phyloP scores from a whole-genome alignment of 2,797 vertebrate species.

The Onychomys torridus region DNA sequence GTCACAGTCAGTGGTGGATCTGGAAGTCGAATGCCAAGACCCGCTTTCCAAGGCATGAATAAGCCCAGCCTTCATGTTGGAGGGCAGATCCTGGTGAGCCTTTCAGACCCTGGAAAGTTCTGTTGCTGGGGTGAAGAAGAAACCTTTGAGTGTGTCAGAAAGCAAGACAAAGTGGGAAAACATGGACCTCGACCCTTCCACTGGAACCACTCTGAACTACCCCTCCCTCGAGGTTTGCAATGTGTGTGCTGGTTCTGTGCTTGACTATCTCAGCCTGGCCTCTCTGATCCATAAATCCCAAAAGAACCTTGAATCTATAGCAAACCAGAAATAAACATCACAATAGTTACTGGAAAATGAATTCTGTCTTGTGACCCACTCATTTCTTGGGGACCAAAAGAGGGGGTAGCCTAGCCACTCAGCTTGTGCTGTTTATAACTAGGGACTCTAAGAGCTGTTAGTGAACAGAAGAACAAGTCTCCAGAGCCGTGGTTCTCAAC shows the following conservation, averaged over 20 bases:
- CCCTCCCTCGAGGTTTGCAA: neutral
- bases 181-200: neutral
- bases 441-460: too few relatives aligned
- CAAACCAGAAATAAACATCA: neutral
- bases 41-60: neutral
- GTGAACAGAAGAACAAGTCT: neutral
- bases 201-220: neutral
- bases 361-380: neutral
- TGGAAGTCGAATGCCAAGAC: neutral
- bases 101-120: too few relatives aligned
- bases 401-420: neutral
- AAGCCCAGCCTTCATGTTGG: neutral
- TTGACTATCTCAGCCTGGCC: neutral
- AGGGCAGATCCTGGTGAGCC: neutral
- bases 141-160: neutral
- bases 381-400: neutral
- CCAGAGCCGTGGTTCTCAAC: neutral
- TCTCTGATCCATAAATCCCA: neutral
- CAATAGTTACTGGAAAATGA: neutral
- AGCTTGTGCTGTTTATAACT: neutral
- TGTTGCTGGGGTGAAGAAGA: neutral
- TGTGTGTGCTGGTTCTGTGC: neutral
- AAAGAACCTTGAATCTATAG: neutral
- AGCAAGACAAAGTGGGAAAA: neutral
- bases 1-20: neutral